These are phyloP conservation scores for Mayetiola destructor DNA, from an alignment of 2,888 invertebrate genomes.

Conservation along the genomic window DNA sequence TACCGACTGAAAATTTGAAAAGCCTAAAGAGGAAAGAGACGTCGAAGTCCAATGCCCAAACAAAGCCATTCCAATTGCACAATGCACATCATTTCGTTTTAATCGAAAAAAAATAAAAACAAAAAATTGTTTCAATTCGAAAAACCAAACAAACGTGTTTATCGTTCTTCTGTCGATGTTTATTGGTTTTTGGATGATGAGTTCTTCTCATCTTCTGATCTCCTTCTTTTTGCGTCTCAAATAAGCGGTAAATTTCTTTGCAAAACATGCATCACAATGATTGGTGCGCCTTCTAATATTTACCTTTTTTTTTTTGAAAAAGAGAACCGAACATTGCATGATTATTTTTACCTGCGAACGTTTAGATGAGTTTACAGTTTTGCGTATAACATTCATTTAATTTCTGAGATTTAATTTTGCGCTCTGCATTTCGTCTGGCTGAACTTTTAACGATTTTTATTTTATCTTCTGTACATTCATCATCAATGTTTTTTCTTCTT, in stretches of 20 bases:
- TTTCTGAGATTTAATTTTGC: too few relatives aligned
- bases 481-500: not conserved
- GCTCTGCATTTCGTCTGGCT: too few relatives aligned
- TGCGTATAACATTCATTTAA: not conserved
- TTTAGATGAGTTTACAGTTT: not conserved
- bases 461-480: conserved; percentile 1
- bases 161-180: too few relatives aligned
- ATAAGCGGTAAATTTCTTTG: not conserved
- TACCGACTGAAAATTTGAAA: too few relatives aligned
- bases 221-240: not conserved
- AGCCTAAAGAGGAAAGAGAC: too few relatives aligned
- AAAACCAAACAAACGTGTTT: too few relatives aligned
- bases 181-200: too few relatives aligned
- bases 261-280: not conserved
- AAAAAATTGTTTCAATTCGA: too few relatives aligned
- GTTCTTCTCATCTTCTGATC: not conserved
- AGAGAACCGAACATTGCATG: not conserved
- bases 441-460: too few relatives aligned
- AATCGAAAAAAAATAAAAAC: too few relatives aligned
- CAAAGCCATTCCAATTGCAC: too few relatives aligned
- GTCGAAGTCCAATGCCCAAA: too few relatives aligned
- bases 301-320: not conserved
- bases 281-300: not conserved
- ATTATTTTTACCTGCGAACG: not conserved
- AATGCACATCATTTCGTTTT: not conserved